Percentiles rank a stretch among this genome's conserved stretches.
phyloP scores from a whole-genome alignment of 2,888 invertebrate genomes.

The Odontomyia ornata region DNA sequence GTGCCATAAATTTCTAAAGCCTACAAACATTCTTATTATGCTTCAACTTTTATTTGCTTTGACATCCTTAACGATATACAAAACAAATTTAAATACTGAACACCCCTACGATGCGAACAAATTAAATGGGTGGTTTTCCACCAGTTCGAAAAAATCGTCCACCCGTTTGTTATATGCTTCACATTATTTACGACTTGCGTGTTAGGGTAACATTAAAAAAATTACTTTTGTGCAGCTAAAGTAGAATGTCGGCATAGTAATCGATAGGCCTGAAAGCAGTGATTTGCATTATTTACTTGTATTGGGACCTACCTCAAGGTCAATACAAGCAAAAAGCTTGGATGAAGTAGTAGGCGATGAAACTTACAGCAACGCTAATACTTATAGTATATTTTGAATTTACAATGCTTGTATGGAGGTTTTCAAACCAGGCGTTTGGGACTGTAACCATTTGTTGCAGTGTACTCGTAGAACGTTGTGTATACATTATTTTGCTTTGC shows the following conservation, averaged over 20 bases:
- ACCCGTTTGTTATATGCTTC: background rate
- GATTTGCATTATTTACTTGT: background rate
- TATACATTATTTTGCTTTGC: no score
- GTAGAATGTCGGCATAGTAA: background rate
- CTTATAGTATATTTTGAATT: no score
- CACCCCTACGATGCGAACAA: background rate
- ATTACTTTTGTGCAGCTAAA: constrained; percentile 13
- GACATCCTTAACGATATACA: background rate
- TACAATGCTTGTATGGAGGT: no score
- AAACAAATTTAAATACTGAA: background rate
- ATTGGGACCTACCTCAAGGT: background rate
- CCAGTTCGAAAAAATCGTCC: background rate
- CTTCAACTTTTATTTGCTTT: background rate
- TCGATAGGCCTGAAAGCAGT: background rate
- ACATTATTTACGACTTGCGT: background rate
- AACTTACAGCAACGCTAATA: no score
- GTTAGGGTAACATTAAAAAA: background rate
- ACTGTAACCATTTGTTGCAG: no score
- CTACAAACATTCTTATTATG: background rate
- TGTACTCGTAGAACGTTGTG: no score
- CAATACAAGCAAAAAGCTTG: background rate
- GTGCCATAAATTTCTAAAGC: background rate
- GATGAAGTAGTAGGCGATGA: no score
- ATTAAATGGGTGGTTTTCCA: background rate
- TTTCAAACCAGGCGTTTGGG: no score